Evolutionary conservation across 2,113 vertebrate genomes (phyloP).

Genomic region (Megalops atlanticus): DNA sequence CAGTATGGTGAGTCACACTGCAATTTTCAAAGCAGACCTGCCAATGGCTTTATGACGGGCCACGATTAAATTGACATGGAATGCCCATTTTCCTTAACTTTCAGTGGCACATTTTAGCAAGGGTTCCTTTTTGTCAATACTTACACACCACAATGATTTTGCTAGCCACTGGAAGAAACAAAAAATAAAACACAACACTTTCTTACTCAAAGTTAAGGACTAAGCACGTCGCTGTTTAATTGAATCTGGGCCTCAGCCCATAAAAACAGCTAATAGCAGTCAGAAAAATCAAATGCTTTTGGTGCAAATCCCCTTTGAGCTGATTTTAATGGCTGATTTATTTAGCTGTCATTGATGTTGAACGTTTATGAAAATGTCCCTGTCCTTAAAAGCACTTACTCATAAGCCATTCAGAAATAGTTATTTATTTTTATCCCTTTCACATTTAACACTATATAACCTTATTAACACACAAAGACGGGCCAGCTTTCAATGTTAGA

Average conservation of each 20-base stretch:
- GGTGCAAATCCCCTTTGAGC: neutral
- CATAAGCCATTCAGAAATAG: neutral
- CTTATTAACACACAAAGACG: neutral
- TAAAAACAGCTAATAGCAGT: neutral
- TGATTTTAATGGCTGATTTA: neutral
- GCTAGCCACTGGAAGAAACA: neutral
- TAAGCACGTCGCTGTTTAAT: neutral
- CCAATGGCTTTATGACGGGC: no score
- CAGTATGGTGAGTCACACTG: neutral
- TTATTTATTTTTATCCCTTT: neutral
- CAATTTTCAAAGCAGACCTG: neutral
- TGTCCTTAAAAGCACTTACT: neutral
- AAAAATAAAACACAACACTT: neutral
- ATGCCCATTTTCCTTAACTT: no score
- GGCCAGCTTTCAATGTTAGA: neutral
- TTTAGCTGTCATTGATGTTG: conserved; percentile 12
- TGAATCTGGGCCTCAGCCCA: neutral
- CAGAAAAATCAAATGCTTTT: neutral
- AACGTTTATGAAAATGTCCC: neutral
- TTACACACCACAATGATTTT: neutral
- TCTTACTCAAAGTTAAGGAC: neutral
- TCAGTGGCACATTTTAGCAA: no score
- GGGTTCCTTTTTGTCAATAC: no score
- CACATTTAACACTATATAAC: neutral
- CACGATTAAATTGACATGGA: no score